Evolutionary conservation across 2,888 invertebrate species (phyloP), one percentile per base, ranked within the genome.

Genomic region (Ryuthela nishihirai): DNA sequence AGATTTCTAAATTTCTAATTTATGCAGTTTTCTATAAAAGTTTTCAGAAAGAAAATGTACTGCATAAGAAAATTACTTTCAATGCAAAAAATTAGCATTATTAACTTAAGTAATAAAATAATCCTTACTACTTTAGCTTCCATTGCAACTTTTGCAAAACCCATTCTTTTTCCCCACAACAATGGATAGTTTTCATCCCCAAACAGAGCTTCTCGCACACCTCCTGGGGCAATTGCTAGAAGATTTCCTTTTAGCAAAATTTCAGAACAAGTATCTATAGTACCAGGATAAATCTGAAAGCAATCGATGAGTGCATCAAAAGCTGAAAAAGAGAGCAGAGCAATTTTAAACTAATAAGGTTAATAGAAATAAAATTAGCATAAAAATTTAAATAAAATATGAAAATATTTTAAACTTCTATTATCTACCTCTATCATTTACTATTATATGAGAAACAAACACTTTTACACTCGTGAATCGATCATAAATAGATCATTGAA

Each of bases 121-220:
- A 43, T 40, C 23, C 84, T 79, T 73, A 93, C 92, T 75, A 86
- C 90, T 83, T 92, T 88, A 15, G 95, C 88, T 69, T 93, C 89
- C 54, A 90, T 76, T 0, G 97, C 95, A 36, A 94, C 95, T 77
- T 93, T 95, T 0, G 98, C 98, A 78, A 98, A 99, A 0, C 99
- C 98, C 54, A 87, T 77, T 67, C 99, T 79, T 67, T 85, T 84
- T 67, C 92, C 90, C 99, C 99, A 99, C 77, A 94, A 81, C 35
- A 98, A 79, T 68, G 84, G 81, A 72, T 94, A 94, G 73, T 85
- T 86, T 72, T 90, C 85, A 75, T 91, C 88, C 3, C 95, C 89
- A 75, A 99, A 98, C 73, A 95, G 89, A 6, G 98, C 95, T 77
- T 99, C 98, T 71, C 87, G 88, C 0, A 92, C 90, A 21, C 91